Conservation (phyloP, 2,113 vertebrate species). For the Arothron firmamentum region DNA sequence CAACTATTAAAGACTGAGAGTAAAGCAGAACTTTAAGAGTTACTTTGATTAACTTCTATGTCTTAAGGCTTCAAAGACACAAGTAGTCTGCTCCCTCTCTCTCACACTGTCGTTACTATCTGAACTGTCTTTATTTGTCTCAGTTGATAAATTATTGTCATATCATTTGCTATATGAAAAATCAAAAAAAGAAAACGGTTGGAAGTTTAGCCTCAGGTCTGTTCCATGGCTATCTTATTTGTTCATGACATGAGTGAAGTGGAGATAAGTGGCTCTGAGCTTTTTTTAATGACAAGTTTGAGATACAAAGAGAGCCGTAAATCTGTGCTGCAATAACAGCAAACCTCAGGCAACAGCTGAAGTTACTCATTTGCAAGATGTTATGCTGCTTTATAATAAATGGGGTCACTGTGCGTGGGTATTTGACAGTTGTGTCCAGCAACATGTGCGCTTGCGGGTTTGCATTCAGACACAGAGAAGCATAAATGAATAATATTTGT, state of each 20-base stretch:
- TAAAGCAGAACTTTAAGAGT: conserved; percentile 3
- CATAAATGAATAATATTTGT: neutral
- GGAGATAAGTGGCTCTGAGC: conserved; percentile 30
- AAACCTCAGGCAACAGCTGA: conserved; percentile 38
- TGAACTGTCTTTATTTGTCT: conserved; percentile 35
- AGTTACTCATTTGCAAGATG: conserved; percentile 43
- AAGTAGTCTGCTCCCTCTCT: conserved; percentile 13
- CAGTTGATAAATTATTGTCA: conserved; percentile 44
- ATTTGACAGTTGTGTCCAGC: neutral
- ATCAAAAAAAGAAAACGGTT: conserved; percentile 38
- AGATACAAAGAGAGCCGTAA: conserved; percentile 45
- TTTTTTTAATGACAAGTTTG: conserved; percentile 65
- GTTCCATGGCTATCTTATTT: conserved; percentile 39
- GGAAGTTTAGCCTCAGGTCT: conserved; percentile 44
- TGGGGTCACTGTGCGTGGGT: conserved; percentile 40
- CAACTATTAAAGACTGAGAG: neutral
- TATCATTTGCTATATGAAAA: conserved; percentile 47
- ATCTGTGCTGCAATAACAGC: conserved; percentile 52
- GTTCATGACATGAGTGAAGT: conserved; percentile 38
- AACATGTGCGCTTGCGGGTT: neutral
- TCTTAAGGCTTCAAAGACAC: conserved; percentile 14
- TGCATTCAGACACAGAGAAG: neutral
- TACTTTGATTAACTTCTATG: neutral
- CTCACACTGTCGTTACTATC: conserved; percentile 8
- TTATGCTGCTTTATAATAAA: conserved; percentile 43